Conservation (phyloP, 2,888 invertebrate species). For the Incurvaria masculella region DNA sequence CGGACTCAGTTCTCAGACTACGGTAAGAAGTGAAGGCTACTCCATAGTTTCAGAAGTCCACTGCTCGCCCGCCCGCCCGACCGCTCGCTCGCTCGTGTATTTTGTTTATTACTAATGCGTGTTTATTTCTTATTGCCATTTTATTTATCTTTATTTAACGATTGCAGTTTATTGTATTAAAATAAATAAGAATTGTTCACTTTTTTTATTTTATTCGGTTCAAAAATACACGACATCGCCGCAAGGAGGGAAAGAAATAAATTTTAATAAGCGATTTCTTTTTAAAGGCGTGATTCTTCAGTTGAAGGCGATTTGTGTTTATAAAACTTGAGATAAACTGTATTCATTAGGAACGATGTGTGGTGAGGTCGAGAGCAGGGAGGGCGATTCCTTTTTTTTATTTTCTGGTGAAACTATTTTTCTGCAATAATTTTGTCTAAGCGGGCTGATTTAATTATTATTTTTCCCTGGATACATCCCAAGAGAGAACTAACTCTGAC, state of each 20-base stretch:
- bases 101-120: slow-evolving; percentile 59
- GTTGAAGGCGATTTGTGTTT: slow-evolving; percentile 56
- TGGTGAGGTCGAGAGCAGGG: too few relatives aligned
- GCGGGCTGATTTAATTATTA: too few relatives aligned
- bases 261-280: slow-evolving; percentile 56
- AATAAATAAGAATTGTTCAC: slow-evolving; percentile 58
- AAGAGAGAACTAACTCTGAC: too few relatives aligned
- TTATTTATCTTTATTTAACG: slow-evolving; percentile 59
- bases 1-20: too few relatives aligned
- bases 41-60: neutral
- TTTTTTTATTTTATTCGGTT: slow-evolving; percentile 54
- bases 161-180: slow-evolving; percentile 59
- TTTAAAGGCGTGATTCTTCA: slow-evolving; percentile 58
- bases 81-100: slow-evolving; percentile 24
- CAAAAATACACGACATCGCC: slow-evolving; percentile 51
- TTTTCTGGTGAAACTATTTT: too few relatives aligned
- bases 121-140: slow-evolving; percentile 57
- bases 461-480: too few relatives aligned
- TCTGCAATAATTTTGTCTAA: too few relatives aligned
- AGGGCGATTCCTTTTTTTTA: too few relatives aligned
- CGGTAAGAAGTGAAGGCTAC: neutral
- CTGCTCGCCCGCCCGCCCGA: neutral
- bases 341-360: slow-evolving; percentile 56
- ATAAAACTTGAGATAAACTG: slow-evolving; percentile 54
- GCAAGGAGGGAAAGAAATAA: slow-evolving; percentile 52